These are phyloP conservation scores for Morinoia aosen DNA, from an alignment of 2,888 invertebrate genomes.

Conservation along the genomic window DNA sequence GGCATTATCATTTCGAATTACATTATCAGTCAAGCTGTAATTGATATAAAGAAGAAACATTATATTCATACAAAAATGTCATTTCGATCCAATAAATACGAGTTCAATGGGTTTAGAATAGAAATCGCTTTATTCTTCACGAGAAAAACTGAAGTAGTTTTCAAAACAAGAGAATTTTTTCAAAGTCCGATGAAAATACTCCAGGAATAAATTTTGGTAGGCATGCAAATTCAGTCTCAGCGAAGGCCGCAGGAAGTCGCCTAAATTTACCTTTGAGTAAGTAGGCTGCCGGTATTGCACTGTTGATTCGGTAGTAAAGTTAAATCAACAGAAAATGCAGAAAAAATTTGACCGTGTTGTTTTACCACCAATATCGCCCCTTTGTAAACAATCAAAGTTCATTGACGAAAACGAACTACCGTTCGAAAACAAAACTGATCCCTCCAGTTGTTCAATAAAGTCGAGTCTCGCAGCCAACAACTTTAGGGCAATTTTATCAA, in stretches of 20 bases:
- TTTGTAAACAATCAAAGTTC: background rate
- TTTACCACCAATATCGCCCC: background rate
- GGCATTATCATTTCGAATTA: too few species aligned
- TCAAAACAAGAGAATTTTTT: too few species aligned
- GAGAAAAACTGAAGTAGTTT: too few species aligned
- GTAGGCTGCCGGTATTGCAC: background rate
- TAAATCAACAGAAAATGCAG: background rate
- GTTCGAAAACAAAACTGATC: background rate
- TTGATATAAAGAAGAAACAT: too few species aligned
- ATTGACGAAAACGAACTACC: background rate
- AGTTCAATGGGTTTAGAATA: too few species aligned
- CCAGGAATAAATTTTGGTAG: too few species aligned
- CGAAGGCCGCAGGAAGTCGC: background rate
- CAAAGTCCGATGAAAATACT: too few species aligned
- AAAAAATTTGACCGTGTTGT: background rate
- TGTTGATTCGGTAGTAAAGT: background rate
- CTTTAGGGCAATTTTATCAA: background rate
- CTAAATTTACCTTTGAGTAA: background rate
- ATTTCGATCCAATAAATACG: too few species aligned
- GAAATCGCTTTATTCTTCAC: too few species aligned
- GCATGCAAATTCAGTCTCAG: too few species aligned
- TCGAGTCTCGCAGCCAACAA: background rate
- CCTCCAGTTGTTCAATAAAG: slow-evolving; percentile 1
- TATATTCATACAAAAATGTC: too few species aligned
- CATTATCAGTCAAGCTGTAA: too few species aligned